A percentile compares a stretch with the other conserved stretches of the same genome.
phyloP scores from a whole-genome alignment of 2,888 invertebrate species.

The Bombylius discolor region DNA sequence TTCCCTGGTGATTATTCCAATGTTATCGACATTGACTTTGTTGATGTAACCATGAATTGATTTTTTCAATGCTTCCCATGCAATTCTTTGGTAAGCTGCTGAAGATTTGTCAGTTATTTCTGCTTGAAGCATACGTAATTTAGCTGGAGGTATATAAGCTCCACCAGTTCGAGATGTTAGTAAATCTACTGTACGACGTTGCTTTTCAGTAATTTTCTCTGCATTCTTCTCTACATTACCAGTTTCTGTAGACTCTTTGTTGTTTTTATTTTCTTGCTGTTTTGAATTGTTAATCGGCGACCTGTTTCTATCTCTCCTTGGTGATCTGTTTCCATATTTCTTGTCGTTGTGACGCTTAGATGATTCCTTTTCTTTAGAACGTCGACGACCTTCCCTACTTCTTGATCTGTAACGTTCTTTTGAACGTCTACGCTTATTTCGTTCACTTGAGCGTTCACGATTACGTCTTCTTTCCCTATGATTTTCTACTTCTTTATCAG shows the following conservation, averaged over 20 bases:
- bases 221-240: neutral
- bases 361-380: neutral
- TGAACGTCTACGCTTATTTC: neutral
- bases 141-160: constrained; percentile 97
- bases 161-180: constrained; percentile 78
- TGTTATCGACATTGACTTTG: constrained; percentile 92
- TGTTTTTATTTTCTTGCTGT: neutral
- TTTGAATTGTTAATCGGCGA: neutral
- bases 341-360: neutral
- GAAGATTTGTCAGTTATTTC: constrained; percentile 94
- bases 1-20: constrained; percentile 81
- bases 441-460: too few species aligned
- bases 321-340: neutral
- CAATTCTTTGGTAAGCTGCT: constrained; percentile 84
- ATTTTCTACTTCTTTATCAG: too few species aligned
- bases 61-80: constrained; percentile 98
- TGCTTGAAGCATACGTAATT: constrained; percentile 86
- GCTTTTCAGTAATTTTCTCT: constrained; percentile 27
- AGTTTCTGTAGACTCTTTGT: neutral
- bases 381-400: neutral
- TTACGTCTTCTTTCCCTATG: too few species aligned
- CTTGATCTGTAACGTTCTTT: neutral
- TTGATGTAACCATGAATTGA: constrained; percentile 97
- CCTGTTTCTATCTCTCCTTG: neutral
- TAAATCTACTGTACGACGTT: constrained; percentile 44